Base-by-base conservation (phyloP, 2,888 invertebrate species). In the Melanotus villosus region DNA sequence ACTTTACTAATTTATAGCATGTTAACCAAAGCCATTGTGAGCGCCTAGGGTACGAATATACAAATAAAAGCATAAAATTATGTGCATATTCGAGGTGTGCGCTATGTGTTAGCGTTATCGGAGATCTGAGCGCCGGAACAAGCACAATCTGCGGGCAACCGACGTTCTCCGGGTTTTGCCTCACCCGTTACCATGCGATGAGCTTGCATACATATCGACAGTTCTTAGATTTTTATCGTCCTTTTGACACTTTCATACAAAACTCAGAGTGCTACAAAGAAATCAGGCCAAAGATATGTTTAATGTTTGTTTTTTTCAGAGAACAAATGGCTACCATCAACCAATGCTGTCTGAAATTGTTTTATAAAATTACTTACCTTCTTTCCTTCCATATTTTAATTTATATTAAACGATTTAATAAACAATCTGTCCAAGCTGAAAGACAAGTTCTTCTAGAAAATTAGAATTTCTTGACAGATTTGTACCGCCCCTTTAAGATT, bases 1-100 rank as follows among this genome's bases (percentile, higher is more conserved):
- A 72, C 73, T 76, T 78, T 74, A 76, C 79, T 81, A 82, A 82
- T 82, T 82, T 82, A 82, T 82, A 76, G 79, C 78, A 78, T 80
- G 81, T 78, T 81, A 80, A 80, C 76, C 78, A 77, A 75, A 76
- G 76, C 77, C 77, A 80, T 82, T 82, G 81, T 81, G 74, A 76
- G 72, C 79, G 77, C 79, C 78, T 72, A 67, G 78, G 78, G 80
- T 78, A 78, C 76, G 77, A 80, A 80, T 78, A 77, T 75, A 77
- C 78, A 76, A 80, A 81, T 80, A 80, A 79, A 80, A 79, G 77
- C 73, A 78, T 73, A 79, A 77, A 80, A 81, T 81, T 81, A 80
- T 80, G 80, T 80, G 78, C 78, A 79, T 80, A 80, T 81, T 82
- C 80, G 76, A 76, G 72, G 75, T 76, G 78, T 78, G 76, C 75